phyloP scores from a whole-genome alignment of 2,888 invertebrate genomes.

The Apotomis betuletana region DNA sequence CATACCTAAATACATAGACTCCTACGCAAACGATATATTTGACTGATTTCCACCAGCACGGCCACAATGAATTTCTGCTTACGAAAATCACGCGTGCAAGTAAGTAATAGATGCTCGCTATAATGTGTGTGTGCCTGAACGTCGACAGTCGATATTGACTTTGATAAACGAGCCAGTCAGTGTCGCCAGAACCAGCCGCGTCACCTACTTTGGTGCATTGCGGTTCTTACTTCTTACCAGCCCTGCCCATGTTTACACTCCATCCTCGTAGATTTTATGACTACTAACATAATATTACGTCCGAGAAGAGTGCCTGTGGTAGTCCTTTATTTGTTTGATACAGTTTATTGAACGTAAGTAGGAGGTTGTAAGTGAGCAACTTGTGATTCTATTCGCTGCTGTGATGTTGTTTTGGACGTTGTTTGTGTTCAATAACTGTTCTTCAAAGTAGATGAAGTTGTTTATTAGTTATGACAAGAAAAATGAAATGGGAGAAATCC shows the following conservation, averaged over 20 bases:
- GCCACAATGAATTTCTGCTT: constrained; percentile 39
- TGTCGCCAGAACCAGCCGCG: constrained; percentile 79
- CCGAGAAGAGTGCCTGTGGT: constrained; percentile 66
- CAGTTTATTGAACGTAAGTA: constrained; percentile 69
- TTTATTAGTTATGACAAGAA: constrained; percentile 6
- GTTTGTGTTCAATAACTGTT: constrained; percentile 41
- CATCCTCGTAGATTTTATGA: constrained; percentile 76
- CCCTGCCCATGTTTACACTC: constrained; percentile 77
- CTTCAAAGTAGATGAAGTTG: background rate
- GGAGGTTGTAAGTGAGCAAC: constrained; percentile 61
- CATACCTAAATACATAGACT: no score
- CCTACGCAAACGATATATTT: no score
- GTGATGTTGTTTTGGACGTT: constrained; percentile 48
- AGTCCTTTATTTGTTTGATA: constrained; percentile 73
- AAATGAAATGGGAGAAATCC: background rate
- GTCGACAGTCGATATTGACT: constrained; percentile 81
- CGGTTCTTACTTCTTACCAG: constrained; percentile 68
- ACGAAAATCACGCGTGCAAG: constrained; percentile 41
- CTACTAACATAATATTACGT: constrained; percentile 73
- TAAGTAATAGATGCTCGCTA: constrained; percentile 46
- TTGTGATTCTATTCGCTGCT: constrained; percentile 52
- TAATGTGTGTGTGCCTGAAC: constrained; percentile 66
- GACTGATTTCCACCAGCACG: background rate
- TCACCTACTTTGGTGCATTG: constrained; percentile 81
- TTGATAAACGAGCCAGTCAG: constrained; percentile 79